Evolutionary conservation across 2,888 invertebrate species (phyloP).

Genomic region (Meteorus cinctellus): DNA sequence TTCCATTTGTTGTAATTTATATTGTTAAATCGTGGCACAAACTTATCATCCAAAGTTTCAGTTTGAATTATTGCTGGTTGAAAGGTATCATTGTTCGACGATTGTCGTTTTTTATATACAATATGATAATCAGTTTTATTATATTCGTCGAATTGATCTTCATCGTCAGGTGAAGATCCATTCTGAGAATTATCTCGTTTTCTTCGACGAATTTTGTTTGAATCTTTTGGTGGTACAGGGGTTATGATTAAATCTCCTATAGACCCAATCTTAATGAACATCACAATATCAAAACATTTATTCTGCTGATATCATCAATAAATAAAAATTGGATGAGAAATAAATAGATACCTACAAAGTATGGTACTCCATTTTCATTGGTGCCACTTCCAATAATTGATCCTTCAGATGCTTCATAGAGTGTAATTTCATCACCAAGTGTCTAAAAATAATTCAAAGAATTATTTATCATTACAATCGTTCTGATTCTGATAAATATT

Average conservation of each 20-base stretch:
- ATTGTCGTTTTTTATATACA: background rate
- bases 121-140: background rate
- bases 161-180: background rate
- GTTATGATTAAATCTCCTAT: background rate
- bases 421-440: background rate
- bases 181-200: background rate
- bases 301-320: background rate
- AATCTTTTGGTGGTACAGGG: background rate
- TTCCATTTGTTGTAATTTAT: background rate
- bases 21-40: background rate
- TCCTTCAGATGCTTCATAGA: background rate
- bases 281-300: too few species aligned
- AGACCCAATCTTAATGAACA: background rate
- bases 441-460: background rate
- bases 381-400: slow-evolving; percentile 6
- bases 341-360: slow-evolving; percentile 12
- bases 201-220: background rate
- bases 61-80: background rate
- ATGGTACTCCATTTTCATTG: slow-evolving; percentile 13
- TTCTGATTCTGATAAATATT: background rate
- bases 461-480: background rate
- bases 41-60: too few species aligned
- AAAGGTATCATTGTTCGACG: background rate
- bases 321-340: background rate
- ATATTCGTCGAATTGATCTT: too few species aligned